These are phyloP conservation scores for Prochilodus magdalenae DNA, from an alignment of 2,113 vertebrate species.

Conservation along the genomic window DNA sequence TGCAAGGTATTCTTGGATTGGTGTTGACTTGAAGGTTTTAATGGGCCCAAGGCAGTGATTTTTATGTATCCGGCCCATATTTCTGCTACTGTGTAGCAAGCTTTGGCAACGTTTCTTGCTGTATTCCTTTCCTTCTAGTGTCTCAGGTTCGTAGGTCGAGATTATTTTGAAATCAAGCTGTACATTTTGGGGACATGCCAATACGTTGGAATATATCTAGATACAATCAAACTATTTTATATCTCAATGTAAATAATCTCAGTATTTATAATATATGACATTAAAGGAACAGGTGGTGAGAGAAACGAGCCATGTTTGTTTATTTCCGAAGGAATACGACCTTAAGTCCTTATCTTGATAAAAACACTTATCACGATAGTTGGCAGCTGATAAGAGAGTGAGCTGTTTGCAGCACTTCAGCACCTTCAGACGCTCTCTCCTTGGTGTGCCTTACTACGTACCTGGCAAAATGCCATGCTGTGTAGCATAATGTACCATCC, in stretches of 20 bases:
- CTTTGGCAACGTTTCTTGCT: slow-evolving; percentile 79
- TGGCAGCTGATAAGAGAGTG: neutral
- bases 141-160: slow-evolving; percentile 80
- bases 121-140: slow-evolving; percentile 75
- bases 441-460: neutral
- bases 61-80: slow-evolving; percentile 67
- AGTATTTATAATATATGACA: slow-evolving; percentile 89
- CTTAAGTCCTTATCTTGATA: neutral
- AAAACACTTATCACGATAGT: neutral
- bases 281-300: slow-evolving; percentile 73
- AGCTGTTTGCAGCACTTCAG: neutral
- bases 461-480: neutral
- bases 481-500: neutral
- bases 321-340: neutral
- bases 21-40: slow-evolving; percentile 66
- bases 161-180: slow-evolving; percentile 85
- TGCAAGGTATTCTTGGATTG: slow-evolving; percentile 68
- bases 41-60: slow-evolving; percentile 55
- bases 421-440: neutral
- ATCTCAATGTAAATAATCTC: slow-evolving; percentile 89
- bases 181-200: slow-evolving; percentile 79
- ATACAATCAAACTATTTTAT: slow-evolving; percentile 85
- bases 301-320: slow-evolving; percentile 57
- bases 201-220: slow-evolving; percentile 74
- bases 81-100: slow-evolving; percentile 98